A percentile compares a stretch with the other conserved stretches of the same genome.
Evolutionary conservation across 2,113 vertebrate genomes (phyloP).

Genomic region (Austrofundulus limnaeus): DNA sequence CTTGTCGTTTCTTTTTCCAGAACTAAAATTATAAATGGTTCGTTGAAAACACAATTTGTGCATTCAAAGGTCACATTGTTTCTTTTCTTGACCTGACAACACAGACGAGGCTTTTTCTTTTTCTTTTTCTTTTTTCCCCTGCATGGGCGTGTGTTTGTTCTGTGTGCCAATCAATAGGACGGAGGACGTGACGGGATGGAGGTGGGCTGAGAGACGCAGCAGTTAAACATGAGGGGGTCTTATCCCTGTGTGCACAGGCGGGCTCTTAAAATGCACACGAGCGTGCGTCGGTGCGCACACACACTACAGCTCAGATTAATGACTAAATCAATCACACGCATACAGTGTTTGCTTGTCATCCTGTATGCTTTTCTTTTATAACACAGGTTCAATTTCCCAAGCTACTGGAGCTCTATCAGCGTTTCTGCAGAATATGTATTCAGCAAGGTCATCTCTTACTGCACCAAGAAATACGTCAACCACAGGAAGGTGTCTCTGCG

Average conservation of each 20-base stretch:
- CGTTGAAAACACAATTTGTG: conserved; percentile 1
- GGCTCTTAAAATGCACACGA: conserved; percentile 52
- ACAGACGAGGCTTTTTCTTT: background rate
- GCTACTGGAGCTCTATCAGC: conserved; percentile 61
- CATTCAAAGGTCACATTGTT: conserved; percentile 19
- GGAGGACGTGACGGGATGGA: conserved; percentile 31
- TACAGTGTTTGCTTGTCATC: conserved; percentile 63
- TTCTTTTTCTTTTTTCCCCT: background rate
- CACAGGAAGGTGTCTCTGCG: conserved; percentile 43
- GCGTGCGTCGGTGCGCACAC: background rate
- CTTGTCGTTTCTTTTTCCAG: background rate
- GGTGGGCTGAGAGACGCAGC: conserved; percentile 35
- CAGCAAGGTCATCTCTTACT: conserved; percentile 61
- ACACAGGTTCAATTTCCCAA: conserved; percentile 65
- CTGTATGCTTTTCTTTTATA: conserved; percentile 60
- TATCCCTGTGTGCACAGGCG: conserved; percentile 72
- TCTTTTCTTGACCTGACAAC: conserved; percentile 17
- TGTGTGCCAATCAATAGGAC: conserved; percentile 54
- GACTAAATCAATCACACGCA: conserved; percentile 62
- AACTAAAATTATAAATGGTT: background rate
- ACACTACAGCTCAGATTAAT: conserved; percentile 47
- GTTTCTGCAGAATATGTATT: conserved; percentile 57
- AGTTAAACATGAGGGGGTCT: conserved; percentile 60
- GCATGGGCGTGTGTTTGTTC: conserved; percentile 35
- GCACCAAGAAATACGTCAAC: conserved; percentile 25